Evolutionary conservation across 2,797 vertebrate species (phyloP), one percentile per base, ranked within the genome.

Genomic region (Pseudochirops corinnae): DNA sequence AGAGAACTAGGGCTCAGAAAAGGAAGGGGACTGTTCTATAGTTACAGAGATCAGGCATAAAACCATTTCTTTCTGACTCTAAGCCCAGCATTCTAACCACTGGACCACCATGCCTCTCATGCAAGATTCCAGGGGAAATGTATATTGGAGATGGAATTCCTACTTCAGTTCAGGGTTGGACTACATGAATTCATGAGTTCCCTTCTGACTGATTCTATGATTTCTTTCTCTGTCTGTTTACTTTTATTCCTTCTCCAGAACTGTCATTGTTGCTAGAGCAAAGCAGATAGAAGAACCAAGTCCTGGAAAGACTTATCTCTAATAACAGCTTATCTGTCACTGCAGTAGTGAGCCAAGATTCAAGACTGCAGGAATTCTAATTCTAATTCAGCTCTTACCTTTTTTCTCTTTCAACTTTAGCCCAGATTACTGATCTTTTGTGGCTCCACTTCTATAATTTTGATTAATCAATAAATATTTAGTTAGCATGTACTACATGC

Each of bases 301-400:
- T 94, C 95, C 62, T 39, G 93, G 90, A 96, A 92, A 96, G 90
- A 95, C 93, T 98, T 98, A 97, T 97, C 97, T 97, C 91, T 94
- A 97, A 97, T 92, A 97, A 96, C 95, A 94, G 97, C 95, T 98
- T 98, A 97, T 97, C 97, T 97, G 29, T 67, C 90, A 94, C 92
- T 95, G 13, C 13, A 93, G 95, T 96, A 97, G 95, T 92, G 97
- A 97, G 97, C 93, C 96, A 96, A 95, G 94, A 95, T 96, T 97
- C 97, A 97, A 97, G 97, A 97, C 97, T 98, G 97, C 97, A 97
- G 95, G 94, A 46, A 46, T 46, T 46, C 46, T 95, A 96, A 58
- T 74, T 90, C 92, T 95, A 96, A 58, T 74, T 90, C 92, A 96
- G 90, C 87, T 95, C 82, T 55, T 91, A 94, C 95, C 33, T 82